Evolutionary conservation across 2,113 vertebrate species (phyloP).

Genomic region (Charadrius vociferus): DNA sequence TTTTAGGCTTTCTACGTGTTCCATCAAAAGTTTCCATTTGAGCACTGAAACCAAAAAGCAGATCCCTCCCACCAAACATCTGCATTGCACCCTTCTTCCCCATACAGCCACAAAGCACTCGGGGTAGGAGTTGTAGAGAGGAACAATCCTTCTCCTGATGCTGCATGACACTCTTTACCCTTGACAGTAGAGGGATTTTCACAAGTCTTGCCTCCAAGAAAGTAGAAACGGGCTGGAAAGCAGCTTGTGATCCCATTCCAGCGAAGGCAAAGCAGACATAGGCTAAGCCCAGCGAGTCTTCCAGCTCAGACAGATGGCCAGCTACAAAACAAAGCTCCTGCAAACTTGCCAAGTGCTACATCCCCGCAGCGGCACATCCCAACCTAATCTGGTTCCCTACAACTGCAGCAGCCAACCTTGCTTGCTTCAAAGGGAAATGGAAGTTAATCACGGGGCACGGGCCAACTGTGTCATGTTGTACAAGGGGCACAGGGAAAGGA

Average conservation of each 20-base stretch:
- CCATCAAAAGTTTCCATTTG: not conserved
- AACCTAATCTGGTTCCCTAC: not conserved
- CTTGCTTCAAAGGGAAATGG: not conserved
- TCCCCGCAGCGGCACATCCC: not conserved
- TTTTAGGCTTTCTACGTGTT: not conserved
- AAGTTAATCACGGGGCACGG: not conserved
- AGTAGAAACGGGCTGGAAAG: not conserved
- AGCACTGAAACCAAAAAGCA: not conserved
- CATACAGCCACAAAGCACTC: not conserved
- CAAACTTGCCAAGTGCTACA: not conserved
- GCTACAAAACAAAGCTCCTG: not conserved
- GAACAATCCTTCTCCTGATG: not conserved
- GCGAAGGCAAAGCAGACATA: not conserved
- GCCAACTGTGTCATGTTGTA: not conserved
- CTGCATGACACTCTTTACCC: not conserved
- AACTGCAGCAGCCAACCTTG: not conserved
- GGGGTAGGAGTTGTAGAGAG: not conserved
- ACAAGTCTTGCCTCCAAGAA: not conserved
- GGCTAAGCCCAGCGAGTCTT: not conserved
- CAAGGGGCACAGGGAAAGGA: not conserved
- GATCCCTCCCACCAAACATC: not conserved
- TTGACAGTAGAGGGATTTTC: not conserved
- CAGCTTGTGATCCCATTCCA: not conserved
- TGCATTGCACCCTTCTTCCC: too few species aligned
- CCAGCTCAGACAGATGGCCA: not conserved